Base-by-base conservation (phyloP, 2,888 invertebrate genomes). In the Agrotis ipsilon region DNA sequence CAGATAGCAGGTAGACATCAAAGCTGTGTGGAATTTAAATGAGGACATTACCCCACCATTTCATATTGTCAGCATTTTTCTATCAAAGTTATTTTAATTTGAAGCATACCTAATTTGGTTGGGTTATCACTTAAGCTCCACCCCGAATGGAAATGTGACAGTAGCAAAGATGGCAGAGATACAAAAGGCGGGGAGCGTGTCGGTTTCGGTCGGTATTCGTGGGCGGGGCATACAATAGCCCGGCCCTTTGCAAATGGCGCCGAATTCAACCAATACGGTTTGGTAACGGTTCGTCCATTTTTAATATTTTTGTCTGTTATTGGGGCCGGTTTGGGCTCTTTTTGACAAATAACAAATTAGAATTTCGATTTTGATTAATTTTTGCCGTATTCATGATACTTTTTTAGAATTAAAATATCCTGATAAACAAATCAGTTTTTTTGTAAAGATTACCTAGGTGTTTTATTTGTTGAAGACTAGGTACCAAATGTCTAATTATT, bases 191-290 rank as follows among this genome's bases (percentile, higher is more conserved):
- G 92, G 92, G 86, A 72, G 79, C 82, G 81, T 88, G 91, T 91
- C 83, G 89, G 91, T 88, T 91, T 91, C 84, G 90, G 90, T 78
- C 83, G 88, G 87, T 82, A 70, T 80, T 82, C 72, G 90, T 90
- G 86, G 96, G 95, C 94, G 96, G 90, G 91, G 94, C 92, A 68
- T 79, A 79, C 80, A 69, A 73, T 77, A 79, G 90, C 82, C 88
- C 93, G 87, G 91, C 94, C 95, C 93, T 94, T 94, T 94, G 88
- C 94, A 95, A 96, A 96, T 96, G 96, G 96, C 96, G 96, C 90
- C 92, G 89, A 92, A 93, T 89, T 92, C 92, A 71, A 88, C 95
- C 95, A 96, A 95, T 95, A 85, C 86, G 80, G 87, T 87, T 85
- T 86, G 85, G 83, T 90, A 88, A 85, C 80, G 80, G 82, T 78